phyloP scores from a whole-genome alignment of 2,888 invertebrate species.

The Trissolcus japonicus region DNA sequence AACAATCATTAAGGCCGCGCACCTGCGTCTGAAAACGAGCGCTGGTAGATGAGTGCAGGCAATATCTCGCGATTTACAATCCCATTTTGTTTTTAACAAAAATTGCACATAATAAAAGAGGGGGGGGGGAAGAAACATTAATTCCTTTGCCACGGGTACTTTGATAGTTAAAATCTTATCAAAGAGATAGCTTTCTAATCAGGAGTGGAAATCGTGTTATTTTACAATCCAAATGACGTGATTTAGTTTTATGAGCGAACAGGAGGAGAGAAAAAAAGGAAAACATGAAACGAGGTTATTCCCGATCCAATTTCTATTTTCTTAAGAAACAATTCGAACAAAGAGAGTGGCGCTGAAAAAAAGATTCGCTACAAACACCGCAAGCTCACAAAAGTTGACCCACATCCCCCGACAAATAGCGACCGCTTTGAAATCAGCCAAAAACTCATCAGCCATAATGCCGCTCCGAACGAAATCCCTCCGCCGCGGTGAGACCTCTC shows the following conservation, averaged over 20 bases:
- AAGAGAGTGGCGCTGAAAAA: constrained; percentile 6
- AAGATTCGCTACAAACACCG: constrained; percentile 16
- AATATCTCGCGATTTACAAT: constrained; percentile 16
- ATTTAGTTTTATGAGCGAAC: constrained; percentile 10
- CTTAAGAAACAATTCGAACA: constrained; percentile 26
- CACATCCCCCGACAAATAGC: constrained; percentile 14
- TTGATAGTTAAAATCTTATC: constrained; percentile 11
- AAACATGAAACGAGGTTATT: constrained; percentile 12
- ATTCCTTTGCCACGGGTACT: background rate
- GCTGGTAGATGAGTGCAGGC: constrained; percentile 7
- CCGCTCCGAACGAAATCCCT: constrained; percentile 33
- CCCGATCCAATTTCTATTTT: constrained; percentile 33
- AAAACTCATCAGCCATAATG: constrained; percentile 49
- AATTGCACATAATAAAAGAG: constrained; percentile 9
- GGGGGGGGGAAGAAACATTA: background rate
- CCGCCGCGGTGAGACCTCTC: constrained; percentile 23
- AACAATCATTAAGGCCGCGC: constrained; percentile 29
- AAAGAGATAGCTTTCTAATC: background rate
- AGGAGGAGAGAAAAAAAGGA: no score
- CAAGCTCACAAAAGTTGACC: constrained; percentile 36
- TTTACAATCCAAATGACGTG: constrained; percentile 7
- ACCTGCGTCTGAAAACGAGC: constrained; percentile 17
- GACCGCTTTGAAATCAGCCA: constrained; percentile 36
- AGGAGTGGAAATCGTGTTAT: background rate
- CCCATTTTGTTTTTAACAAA: constrained; percentile 10